Evolutionary conservation across 2,797 vertebrate genomes (phyloP).

Genomic region (Artibeus lituratus): DNA sequence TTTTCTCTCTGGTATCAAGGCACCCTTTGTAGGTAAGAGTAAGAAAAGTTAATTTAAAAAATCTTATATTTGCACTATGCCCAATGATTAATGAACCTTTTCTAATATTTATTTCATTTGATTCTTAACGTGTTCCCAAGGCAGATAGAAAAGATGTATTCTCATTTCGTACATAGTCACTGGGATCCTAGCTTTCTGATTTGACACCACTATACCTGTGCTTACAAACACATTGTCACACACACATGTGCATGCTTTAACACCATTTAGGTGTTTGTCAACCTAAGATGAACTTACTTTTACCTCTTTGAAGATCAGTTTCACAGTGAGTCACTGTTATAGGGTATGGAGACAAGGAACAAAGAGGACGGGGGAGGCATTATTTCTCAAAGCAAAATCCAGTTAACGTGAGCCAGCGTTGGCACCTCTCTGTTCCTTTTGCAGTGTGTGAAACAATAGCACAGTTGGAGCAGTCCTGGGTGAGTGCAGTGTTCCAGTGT

Average conservation of each 20-base stretch:
- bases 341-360: background rate
- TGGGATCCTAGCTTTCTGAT: background rate
- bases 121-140: background rate
- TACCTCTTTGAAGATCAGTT: background rate
- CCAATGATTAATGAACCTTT: background rate
- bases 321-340: background rate
- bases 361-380: background rate
- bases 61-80: background rate
- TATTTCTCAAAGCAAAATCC: background rate
- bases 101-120: background rate
- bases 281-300: constrained; percentile 8
- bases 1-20: background rate
- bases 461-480: background rate
- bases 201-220: background rate
- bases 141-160: background rate
- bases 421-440: background rate
- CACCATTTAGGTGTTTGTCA: background rate
- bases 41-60: constrained; percentile 12
- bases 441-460: background rate
- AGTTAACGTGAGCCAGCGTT: background rate
- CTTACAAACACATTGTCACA: background rate
- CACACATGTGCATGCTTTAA: background rate
- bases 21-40: background rate
- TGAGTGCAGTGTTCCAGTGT: background rate
- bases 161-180: background rate